A percentile compares a stretch with the other conserved stretches of the same genome.
Conservation (phyloP, 2,113 vertebrate species). For the Ahaetulla prasina region DNA sequence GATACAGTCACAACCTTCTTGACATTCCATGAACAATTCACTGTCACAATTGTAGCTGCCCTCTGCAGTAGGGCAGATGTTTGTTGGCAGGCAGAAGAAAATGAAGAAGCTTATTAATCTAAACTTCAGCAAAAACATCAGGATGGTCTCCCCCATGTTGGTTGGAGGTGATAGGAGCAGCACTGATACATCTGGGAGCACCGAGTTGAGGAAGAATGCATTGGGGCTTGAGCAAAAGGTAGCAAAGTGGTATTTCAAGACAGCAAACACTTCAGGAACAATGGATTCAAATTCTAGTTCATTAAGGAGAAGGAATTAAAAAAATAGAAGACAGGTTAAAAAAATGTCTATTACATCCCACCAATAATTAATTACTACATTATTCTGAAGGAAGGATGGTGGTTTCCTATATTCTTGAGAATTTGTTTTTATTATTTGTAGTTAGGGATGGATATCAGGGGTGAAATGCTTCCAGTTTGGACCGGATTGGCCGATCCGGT, state of each 20-base stretch:
- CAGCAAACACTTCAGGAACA: neutral
- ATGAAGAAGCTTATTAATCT: neutral
- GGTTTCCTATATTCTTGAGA: neutral
- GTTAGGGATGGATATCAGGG: neutral
- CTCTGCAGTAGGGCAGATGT: neutral
- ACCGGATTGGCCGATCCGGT: too few species aligned
- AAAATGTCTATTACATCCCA: neutral
- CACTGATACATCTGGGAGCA: too few species aligned
- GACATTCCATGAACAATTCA: neutral
- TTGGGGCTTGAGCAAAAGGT: neutral
- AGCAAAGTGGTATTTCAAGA: neutral
- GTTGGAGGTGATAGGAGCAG: neutral
- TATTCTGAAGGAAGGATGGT: neutral
- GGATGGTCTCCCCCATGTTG: neutral
- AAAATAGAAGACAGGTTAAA: neutral
- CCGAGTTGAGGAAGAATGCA: neutral
- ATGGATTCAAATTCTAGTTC: neutral
- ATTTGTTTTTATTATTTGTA: neutral
- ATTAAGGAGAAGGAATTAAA: neutral
- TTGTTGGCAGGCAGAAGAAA: neutral
- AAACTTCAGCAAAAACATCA: neutral
- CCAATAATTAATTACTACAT: neutral
- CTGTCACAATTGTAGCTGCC: neutral
- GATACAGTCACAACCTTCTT: neutral
- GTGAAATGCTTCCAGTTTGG: too few species aligned